phyloP scores from a whole-genome alignment of 2,113 vertebrate species.

The Tinamus guttatus region DNA sequence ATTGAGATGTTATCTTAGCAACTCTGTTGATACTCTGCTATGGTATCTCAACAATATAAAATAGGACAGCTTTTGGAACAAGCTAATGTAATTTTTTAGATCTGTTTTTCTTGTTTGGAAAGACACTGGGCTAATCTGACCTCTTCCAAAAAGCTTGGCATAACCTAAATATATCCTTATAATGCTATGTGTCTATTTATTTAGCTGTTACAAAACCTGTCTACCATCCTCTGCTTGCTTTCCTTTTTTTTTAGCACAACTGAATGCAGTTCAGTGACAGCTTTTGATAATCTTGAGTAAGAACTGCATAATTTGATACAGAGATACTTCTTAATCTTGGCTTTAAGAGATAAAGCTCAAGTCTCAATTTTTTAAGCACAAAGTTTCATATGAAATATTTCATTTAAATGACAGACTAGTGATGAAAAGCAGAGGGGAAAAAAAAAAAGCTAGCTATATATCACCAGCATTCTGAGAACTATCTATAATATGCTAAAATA shows the following conservation, averaged over 20 bases:
- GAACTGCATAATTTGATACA: not conserved
- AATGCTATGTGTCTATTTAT: not conserved
- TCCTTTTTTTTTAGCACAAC: not conserved
- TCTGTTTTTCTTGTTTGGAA: not conserved
- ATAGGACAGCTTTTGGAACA: not conserved
- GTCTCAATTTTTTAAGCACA: not conserved
- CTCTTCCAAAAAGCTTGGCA: not conserved
- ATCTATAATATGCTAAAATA: not conserved
- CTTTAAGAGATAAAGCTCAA: not conserved
- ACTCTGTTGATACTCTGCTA: not conserved
- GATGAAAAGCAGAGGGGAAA: no score
- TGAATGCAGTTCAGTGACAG: not conserved
- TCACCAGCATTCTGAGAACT: constrained; percentile 17
- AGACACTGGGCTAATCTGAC: not conserved
- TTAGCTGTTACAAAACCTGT: not conserved
- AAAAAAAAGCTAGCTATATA: not conserved
- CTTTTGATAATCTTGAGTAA: not conserved
- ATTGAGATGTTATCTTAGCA: not conserved
- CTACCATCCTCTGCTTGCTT: not conserved
- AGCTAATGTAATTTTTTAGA: not conserved
- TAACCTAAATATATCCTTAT: not conserved
- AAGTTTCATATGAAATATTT: not conserved
- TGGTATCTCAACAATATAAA: not conserved
- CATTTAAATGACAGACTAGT: not conserved
- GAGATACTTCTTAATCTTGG: not conserved